Evolutionary conservation across 2,888 invertebrate species (phyloP), one percentile per base, ranked within the genome.

Genomic region (Tribolium freemani): DNA sequence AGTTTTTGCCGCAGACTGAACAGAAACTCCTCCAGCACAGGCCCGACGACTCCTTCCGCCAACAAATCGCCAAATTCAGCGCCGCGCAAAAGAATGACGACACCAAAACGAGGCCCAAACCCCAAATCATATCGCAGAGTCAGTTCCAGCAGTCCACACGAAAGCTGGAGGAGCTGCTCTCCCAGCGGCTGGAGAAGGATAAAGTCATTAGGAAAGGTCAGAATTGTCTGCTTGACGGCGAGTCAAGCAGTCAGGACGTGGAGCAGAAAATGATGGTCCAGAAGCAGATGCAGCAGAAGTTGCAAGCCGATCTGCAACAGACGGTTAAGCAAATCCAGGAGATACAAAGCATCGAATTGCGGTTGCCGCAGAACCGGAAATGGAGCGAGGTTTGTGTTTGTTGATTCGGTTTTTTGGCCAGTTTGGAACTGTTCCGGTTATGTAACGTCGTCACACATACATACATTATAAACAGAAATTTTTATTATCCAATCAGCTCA

Each of bases 321-420:
- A 87, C 88, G 8, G 88, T 88, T 11, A 87, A 87, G 75, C 86
- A 87, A 69, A 88, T 88, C 64, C 88, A 88, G 79, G 87, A 87
- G 75, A 87, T 87, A 67, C 87, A 87, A 79, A 86, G 86, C 75
- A 87, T 86, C 66, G 88, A 88, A 78, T 77, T 85, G 73, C 78
- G 87, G 72, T 77, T 86, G 75, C 87, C 87, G 20, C 88, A 88
- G 74, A 87, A 87, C 77, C 77, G 85, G 78, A 87, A 86, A 73
- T 87, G 86, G 86, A 83, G 76, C 70, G 85, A 86, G 86, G 86
- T 87, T 63, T 51, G 63, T 63, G 26, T 26, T 26, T 26, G 26
- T 26, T 5, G 2, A 21, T 3, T 21, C 21, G 21, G 21, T 21
- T 21, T 21, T 21, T 21, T 21, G 21, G 21, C 21, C 21, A 21